Base-by-base conservation (phyloP, 1,140 invertebrate genomes). In the Drosophila persimilis region DNA sequence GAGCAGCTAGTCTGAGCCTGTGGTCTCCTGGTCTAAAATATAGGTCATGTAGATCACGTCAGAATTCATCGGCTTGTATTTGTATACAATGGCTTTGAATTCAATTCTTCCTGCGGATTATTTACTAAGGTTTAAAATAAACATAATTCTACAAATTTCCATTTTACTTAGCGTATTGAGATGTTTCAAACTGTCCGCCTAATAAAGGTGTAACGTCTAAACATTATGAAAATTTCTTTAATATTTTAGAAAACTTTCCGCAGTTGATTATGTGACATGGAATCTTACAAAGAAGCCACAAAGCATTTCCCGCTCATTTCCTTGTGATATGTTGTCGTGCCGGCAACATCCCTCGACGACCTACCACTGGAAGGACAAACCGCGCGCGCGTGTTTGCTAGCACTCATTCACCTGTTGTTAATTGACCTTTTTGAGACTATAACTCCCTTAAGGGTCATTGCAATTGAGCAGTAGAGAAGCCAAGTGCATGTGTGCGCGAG, bases 401-500 rank as follows among this genome's bases (percentile, higher is more conserved):
- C 52, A 50, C 66, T 72, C 53, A 59, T 62, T 88, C 83, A 88
- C 83, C 83, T 88, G 83, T 89, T 88, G 67, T 79, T 88, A 88
- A 89, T 88, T 88, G 78, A 85, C 80, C 80, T 85, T 86, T 77
- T 80, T 53, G 26, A 43, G 55, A 45, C 45, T 62, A 48, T 58
- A 41, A 57, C 57, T 66, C 46, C 59, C 24, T 44, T 84, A 51
- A 65, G 70, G 76, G 66, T 80, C 67, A 64, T 15, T 47, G 50
- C 47, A 58, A 46, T 60, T 47, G 17, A 41, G 60, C 31, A 55
- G 56, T 48, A 54, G 29, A 55, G 13, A 24, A 67, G 63, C 17
- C 44, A 51, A 22, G 22, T 20, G 26, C 20, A 24, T 52, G 35
- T 39, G 35, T 39, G 31, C 43, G 35, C 35, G 3, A 39, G 35